phyloP scores from a whole-genome alignment of 2,113 vertebrate species.

The Elgaria multicarinata region DNA sequence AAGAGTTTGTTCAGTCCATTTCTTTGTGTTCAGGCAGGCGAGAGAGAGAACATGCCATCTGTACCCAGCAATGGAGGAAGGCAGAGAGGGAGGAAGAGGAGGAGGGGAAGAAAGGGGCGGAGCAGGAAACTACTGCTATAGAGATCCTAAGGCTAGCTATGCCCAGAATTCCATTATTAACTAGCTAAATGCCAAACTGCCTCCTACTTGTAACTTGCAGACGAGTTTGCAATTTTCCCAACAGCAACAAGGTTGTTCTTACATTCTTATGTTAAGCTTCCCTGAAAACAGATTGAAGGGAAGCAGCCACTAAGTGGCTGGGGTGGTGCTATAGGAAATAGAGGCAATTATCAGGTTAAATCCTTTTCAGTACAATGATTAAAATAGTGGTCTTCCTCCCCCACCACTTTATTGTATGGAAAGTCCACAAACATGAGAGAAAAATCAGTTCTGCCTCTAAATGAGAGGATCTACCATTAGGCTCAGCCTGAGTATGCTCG shows the following conservation, averaged over 20 bases:
- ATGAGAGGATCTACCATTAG: not conserved
- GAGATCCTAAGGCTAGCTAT: no score
- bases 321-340: not conserved
- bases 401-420: not conserved
- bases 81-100: no score
- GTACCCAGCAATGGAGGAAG: no score
- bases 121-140: no score
- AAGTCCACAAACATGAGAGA: not conserved
- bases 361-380: not conserved
- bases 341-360: not conserved
- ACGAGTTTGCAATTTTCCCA: no score
- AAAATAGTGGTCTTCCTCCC: not conserved
- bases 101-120: no score
- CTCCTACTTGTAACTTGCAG: no score
- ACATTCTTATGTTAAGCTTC: not conserved
- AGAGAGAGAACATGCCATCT: no score
- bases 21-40: no score
- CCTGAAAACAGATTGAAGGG: not conserved
- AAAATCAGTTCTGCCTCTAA: not conserved
- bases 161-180: no score
- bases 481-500: not conserved
- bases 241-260: not conserved
- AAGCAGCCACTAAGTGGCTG: not conserved
- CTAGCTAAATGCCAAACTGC: no score
- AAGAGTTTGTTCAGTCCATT: no score